phyloP scores from a whole-genome alignment of 2,113 vertebrate genomes.

The Elgaria multicarinata region DNA sequence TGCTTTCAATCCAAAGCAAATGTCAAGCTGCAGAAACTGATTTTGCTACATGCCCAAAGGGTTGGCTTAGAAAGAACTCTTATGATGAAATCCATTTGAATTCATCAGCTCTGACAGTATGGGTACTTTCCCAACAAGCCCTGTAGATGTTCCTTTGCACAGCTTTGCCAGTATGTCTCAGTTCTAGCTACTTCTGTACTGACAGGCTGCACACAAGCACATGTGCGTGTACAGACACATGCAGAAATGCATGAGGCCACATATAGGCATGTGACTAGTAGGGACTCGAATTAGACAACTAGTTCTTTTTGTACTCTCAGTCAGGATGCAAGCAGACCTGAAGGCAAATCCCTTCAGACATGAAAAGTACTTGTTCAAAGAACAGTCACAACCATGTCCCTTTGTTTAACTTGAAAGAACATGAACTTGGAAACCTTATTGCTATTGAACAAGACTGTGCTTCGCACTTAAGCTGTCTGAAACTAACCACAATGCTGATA shows the following conservation, averaged over 20 bases:
- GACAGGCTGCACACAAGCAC: background rate
- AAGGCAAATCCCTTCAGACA: background rate
- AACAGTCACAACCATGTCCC: background rate
- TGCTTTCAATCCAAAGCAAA: slow-evolving; percentile 11
- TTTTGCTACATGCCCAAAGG: background rate
- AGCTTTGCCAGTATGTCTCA: background rate
- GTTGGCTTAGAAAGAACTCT: background rate
- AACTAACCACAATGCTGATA: slow-evolving; percentile 41
- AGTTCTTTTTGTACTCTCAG: background rate
- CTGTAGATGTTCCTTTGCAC: background rate
- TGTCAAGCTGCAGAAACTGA: background rate
- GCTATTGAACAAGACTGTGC: slow-evolving; percentile 28
- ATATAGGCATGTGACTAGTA: background rate
- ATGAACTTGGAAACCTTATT: slow-evolving; percentile 25
- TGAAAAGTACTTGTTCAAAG: background rate
- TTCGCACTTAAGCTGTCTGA: background rate
- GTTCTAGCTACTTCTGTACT: background rate
- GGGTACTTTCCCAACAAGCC: background rate
- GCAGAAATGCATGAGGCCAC: background rate
- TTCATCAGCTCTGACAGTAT: background rate
- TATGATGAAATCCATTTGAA: background rate
- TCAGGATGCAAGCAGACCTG: background rate
- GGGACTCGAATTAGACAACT: background rate
- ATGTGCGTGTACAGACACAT: background rate
- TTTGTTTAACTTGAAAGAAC: background rate